Conservation (phyloP, 2,113 vertebrate genomes). For the Zapornia atra region DNA sequence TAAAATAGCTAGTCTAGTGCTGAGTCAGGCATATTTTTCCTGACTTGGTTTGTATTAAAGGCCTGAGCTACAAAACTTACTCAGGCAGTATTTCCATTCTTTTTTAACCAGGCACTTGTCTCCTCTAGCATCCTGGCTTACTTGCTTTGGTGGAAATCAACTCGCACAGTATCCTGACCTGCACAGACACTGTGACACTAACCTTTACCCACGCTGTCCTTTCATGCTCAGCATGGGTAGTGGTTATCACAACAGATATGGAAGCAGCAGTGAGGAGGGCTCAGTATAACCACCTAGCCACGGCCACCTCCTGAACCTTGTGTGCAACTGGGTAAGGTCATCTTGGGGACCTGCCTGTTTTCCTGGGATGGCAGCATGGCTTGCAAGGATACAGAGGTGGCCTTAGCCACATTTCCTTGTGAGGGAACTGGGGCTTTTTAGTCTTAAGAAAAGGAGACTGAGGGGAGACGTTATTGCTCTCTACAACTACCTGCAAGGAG, state of each 20-base stretch:
- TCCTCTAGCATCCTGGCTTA: not conserved
- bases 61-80: not conserved
- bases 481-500: too few relatives aligned
- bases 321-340: too few relatives aligned
- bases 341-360: not conserved
- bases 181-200: not conserved
- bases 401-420: not conserved
- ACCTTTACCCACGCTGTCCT: not conserved
- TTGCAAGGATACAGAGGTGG: not conserved
- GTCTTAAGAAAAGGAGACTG: too few relatives aligned
- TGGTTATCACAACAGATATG: not conserved
- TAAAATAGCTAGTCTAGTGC: conserved; percentile 25
- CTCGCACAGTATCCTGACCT: not conserved
- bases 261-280: not conserved
- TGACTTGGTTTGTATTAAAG: conserved; percentile 10
- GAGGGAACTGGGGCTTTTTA: too few relatives aligned
- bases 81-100: not conserved
- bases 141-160: not conserved
- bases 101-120: not conserved
- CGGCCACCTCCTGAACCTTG: not conserved
- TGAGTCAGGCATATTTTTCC: conserved; percentile 30
- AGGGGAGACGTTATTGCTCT: too few relatives aligned
- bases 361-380: not conserved
- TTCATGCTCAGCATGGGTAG: not conserved
- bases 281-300: not conserved